phyloP scores from a whole-genome alignment of 2,113 vertebrate genomes.

The Cephalopholis sonnerati region DNA sequence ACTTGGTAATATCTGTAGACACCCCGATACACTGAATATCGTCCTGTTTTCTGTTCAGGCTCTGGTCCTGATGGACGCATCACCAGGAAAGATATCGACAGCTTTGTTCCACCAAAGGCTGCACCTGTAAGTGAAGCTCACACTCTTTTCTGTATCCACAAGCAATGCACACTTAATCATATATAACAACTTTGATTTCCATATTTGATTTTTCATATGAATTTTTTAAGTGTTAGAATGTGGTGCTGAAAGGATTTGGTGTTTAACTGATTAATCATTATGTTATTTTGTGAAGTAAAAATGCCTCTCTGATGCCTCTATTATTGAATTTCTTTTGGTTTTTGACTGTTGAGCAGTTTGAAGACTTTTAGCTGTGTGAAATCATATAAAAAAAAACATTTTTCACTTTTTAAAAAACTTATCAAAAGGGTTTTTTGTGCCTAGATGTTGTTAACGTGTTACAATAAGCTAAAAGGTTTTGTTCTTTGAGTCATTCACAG shows the following conservation, averaged over 20 bases:
- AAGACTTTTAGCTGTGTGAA: not conserved
- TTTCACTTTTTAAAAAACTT: not conserved
- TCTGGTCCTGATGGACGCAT: constrained; percentile 96
- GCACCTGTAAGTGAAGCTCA: constrained; percentile 86
- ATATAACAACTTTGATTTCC: not conserved
- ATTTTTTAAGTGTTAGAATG: not conserved
- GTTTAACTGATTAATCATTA: not conserved
- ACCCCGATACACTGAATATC: not conserved
- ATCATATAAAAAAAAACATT: not conserved
- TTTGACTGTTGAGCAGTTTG: not conserved
- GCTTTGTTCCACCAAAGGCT: constrained; percentile 91
- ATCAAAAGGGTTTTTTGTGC: not conserved
- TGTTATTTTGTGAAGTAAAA: not conserved
- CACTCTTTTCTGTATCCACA: not conserved
- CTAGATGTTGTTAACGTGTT: not conserved
- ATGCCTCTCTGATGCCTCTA: too few relatives aligned
- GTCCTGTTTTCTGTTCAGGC: constrained; percentile 79
- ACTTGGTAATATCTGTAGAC: too few relatives aligned
- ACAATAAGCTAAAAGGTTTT: not conserved
- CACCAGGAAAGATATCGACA: constrained; percentile 94
- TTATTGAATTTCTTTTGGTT: not conserved
- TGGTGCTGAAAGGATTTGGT: not conserved
- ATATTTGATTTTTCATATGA: not conserved
- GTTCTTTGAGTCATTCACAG: not conserved
- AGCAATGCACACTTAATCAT: not conserved